A percentile compares a stretch with the other conserved stretches of the same genome.
Evolutionary conservation across 2,888 invertebrate species (phyloP).

Genomic region (Coelopa pilipes): DNA sequence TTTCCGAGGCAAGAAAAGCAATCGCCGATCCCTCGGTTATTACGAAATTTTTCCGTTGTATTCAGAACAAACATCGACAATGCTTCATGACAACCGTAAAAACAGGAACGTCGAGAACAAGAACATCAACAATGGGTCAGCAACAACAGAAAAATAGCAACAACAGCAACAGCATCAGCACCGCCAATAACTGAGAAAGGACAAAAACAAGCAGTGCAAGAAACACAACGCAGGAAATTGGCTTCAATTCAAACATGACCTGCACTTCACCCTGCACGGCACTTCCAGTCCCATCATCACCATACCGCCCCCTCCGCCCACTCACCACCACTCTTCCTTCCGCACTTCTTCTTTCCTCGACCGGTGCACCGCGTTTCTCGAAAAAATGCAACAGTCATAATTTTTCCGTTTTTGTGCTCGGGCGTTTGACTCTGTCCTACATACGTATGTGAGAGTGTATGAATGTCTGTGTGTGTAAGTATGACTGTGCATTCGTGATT

Average conservation of each 20-base stretch:
- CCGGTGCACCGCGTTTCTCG: not conserved
- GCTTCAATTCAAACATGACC: constrained; percentile 27
- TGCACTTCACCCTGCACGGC: not conserved
- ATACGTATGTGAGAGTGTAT: no score
- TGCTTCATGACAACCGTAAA: not conserved
- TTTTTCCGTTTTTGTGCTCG: constrained; percentile 8
- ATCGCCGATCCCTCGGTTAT: no score
- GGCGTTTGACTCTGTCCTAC: no score
- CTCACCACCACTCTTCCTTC: not conserved
- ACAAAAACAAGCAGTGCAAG: not conserved
- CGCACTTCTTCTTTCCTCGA: no score
- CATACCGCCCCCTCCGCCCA: no score
- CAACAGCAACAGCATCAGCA: constrained; percentile 17
- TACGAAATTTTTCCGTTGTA: no score
- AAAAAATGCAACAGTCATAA: constrained; percentile 14
- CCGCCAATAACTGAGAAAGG: not conserved
- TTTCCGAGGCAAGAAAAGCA: no score
- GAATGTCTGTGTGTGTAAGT: constrained; percentile 14
- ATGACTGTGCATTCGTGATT: constrained; percentile 23
- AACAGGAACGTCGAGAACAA: constrained; percentile 9
- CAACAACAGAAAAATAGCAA: constrained; percentile 27
- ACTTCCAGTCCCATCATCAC: not conserved
- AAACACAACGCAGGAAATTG: constrained; percentile 8
- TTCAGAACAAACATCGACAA: no score
- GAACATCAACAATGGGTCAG: constrained; percentile 23